Base-by-base conservation (phyloP, 2,797 vertebrate species). In the Onychomys arenicola region DNA sequence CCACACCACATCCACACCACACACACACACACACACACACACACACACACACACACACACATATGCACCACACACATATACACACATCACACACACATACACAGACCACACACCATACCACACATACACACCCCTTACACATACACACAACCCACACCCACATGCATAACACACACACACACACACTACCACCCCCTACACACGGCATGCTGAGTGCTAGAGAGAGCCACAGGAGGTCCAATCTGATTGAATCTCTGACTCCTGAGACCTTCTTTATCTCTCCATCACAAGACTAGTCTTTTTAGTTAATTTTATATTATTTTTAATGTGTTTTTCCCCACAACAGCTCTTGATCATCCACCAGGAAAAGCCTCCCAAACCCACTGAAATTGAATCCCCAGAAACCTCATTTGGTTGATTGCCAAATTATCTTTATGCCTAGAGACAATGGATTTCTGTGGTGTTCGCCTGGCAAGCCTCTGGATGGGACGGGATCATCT, bases 401-500 rank as follows among this genome's bases (percentile, higher is more conserved):
- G 75, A 76, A 82, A 86, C 59, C 83, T 65, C 87, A 81, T 63
- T 77, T 49, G 46, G 25, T 88, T 92, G 55, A 92, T 37, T 52
- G n/a, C 77, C 77, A 92, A 71, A 57, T 78, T 84, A 43, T 59
- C 92, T 95, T 92, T 69, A 78, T 80, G 91, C 63, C 23, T 43
- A 49, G 12, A 61, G 40, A 77, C 13, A 61, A 85, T n/a, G 25
- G 12, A 59, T 96, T 93, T 95, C 73, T 82, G 23, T 27, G 90
- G 84, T 21, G 25, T 73, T 94, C 88, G 16, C 85, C 89, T 90
- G 3, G 46, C 23, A 85, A 75, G 12, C 23, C 81, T 90, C n/a
- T 82, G 90, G 67, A 63, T 40, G 57, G 63, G 90, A 96, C 89
- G 43, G 19, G 19, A 49, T 19, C n/a, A 16, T 77, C 46, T 96